Evolutionary conservation across 2,888 invertebrate species (phyloP).

Genomic region (Phrixothrix hirtus): DNA sequence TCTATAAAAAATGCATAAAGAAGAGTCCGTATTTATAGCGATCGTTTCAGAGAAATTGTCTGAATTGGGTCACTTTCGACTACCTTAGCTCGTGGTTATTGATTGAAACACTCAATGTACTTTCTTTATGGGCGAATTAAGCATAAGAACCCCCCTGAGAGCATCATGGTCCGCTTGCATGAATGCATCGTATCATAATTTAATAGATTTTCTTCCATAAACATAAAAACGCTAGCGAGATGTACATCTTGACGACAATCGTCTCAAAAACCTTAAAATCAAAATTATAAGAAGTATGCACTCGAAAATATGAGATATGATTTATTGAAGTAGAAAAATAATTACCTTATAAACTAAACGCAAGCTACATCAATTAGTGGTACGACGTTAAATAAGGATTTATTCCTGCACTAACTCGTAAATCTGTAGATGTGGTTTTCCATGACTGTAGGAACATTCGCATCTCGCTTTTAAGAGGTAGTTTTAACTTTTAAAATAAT

Average conservation of each 20-base stretch:
- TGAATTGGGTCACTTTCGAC: slow-evolving; percentile 29
- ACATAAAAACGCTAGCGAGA: slow-evolving; percentile 10
- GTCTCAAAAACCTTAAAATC: no score
- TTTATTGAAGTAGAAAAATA: no score
- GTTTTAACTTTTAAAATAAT: slow-evolving; percentile 7
- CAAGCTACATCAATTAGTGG: slow-evolving; percentile 6
- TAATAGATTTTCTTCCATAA: slow-evolving; percentile 17
- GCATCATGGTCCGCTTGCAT: slow-evolving; percentile 17
- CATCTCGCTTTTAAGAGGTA: slow-evolving; percentile 5
- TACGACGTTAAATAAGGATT: slow-evolving; percentile 13
- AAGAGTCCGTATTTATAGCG: slow-evolving; percentile 23
- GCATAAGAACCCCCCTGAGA: slow-evolving; percentile 21
- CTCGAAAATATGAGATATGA: no score
- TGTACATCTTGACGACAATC: slow-evolving; percentile 9
- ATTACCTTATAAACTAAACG: no score
- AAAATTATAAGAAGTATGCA: no score
- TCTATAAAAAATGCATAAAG: slow-evolving; percentile 25
- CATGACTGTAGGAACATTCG: slow-evolving; percentile 8
- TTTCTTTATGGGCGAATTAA: slow-evolving; percentile 30
- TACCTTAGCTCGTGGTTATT: slow-evolving; percentile 29
- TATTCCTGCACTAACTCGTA: slow-evolving; percentile 12
- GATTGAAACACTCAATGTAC: slow-evolving; percentile 31
- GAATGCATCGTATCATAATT: slow-evolving; percentile 19
- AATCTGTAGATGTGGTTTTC: slow-evolving; percentile 14
- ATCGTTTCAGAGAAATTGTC: slow-evolving; percentile 25